Percentiles rank a stretch among this genome's conserved stretches.
phyloP scores from a whole-genome alignment of 2,888 invertebrate genomes.

The Trimorus sp. region DNA sequence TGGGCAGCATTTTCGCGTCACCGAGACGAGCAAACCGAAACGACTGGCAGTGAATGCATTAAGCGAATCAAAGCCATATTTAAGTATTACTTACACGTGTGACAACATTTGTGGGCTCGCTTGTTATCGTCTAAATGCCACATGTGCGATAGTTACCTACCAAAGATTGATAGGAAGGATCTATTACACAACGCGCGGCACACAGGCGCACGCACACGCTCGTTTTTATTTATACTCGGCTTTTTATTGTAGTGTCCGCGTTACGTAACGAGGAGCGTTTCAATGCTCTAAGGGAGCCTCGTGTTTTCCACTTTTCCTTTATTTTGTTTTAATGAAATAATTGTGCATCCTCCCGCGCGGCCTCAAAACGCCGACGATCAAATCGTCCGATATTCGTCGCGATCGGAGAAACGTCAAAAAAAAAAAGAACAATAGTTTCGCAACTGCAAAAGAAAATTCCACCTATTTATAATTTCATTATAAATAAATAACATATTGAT shows the following conservation, averaged over 20 bases:
- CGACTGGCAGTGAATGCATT: too few relatives aligned
- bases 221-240: conserved; percentile 54
- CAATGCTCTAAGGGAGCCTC: conserved; percentile 39
- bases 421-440: too few relatives aligned
- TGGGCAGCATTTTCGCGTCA: too few relatives aligned
- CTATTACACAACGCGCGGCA: conserved; percentile 69
- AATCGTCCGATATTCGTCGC: too few relatives aligned
- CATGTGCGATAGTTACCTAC: conserved; percentile 70
- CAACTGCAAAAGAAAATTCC: too few relatives aligned
- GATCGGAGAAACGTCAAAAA: too few relatives aligned
- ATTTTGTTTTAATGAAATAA: conserved; percentile 20
- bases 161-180: conserved; percentile 71
- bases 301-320: conserved; percentile 19
- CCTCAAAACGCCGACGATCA: too few relatives aligned
- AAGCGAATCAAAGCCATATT: conserved; percentile 54
- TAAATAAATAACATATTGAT: too few relatives aligned
- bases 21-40: too few relatives aligned
- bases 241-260: conserved; percentile 41
- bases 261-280: conserved; percentile 36
- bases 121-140: conserved; percentile 64
- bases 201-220: conserved; percentile 29
- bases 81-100: conserved; percentile 59
- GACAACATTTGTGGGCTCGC: conserved; percentile 63
- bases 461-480: too few relatives aligned
- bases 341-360: not conserved